These are phyloP conservation scores for Petrocephalus microphthalmus DNA, from an alignment of 2,113 vertebrate genomes.

Conservation along the genomic window DNA sequence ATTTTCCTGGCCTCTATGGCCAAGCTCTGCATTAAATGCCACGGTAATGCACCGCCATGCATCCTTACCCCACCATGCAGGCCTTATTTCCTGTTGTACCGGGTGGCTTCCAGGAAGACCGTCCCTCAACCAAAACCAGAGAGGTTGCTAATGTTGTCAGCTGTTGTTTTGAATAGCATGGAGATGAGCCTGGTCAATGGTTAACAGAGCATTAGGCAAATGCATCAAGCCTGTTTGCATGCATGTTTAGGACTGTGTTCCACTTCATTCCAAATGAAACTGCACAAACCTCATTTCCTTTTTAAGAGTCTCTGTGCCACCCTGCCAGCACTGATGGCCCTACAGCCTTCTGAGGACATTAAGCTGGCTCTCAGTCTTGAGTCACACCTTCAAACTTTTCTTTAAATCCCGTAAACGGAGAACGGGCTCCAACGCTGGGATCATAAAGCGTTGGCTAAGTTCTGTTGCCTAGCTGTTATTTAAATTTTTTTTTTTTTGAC, in stretches of 20 bases:
- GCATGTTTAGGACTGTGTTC: not conserved
- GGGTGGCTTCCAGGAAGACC: not conserved
- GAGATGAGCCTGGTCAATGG: not conserved
- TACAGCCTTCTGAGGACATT: not conserved
- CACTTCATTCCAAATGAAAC: not conserved
- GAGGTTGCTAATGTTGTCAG: not conserved
- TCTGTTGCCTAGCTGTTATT: slow-evolving; percentile 12
- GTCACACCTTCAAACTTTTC: not conserved
- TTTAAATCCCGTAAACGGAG: not conserved
- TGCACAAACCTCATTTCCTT: not conserved
- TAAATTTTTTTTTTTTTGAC: slow-evolving; percentile 42
- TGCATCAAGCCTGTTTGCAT: not conserved
- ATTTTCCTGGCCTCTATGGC: not conserved
- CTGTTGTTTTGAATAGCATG: not conserved
- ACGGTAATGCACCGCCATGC: not conserved
- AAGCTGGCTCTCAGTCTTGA: not conserved
- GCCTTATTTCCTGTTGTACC: not conserved
- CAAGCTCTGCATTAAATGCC: not conserved
- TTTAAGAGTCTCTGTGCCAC: not conserved
- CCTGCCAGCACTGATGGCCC: not conserved
- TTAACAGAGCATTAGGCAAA: no score
- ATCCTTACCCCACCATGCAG: not conserved
- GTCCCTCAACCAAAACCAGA: not conserved
- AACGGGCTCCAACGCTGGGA: not conserved
- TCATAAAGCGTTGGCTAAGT: slow-evolving; percentile 27